Evolutionary conservation across 2,888 invertebrate species (phyloP).

Genomic region (Drosophila paranaensis): DNA sequence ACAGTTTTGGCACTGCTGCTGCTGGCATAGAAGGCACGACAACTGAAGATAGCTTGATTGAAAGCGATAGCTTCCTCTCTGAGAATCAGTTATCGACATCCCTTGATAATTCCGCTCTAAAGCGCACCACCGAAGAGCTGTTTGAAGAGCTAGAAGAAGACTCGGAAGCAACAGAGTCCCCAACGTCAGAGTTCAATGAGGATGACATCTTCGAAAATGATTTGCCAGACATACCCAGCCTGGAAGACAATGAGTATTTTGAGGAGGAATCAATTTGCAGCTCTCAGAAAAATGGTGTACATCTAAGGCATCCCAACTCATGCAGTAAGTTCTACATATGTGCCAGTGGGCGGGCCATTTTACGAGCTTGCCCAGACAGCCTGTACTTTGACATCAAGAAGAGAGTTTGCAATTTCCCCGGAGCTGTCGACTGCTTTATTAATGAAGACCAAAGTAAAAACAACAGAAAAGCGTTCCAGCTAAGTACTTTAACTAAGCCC

Average conservation of each 20-base stretch:
- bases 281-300: constrained; percentile 37
- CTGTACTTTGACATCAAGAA: constrained; percentile 47
- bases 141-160: background rate
- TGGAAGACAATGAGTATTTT: background rate
- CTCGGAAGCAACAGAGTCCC: background rate
- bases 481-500: background rate
- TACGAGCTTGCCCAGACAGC: constrained; percentile 33
- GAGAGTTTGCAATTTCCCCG: constrained; percentile 45
- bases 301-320: constrained; percentile 26
- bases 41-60: background rate
- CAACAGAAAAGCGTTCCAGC: background rate
- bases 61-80: background rate
- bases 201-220: background rate
- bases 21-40: background rate
- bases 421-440: constrained; percentile 40
- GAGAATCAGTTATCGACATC: background rate
- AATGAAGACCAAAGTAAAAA: background rate
- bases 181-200: background rate
- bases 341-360: constrained; percentile 33
- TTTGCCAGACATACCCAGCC: background rate
- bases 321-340: constrained; percentile 53
- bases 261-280: constrained; percentile 15
- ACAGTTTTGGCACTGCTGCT: background rate
- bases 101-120: background rate
- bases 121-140: background rate